Conservation (phyloP, 2,113 vertebrate genomes). For the Corapipo altera region DNA sequence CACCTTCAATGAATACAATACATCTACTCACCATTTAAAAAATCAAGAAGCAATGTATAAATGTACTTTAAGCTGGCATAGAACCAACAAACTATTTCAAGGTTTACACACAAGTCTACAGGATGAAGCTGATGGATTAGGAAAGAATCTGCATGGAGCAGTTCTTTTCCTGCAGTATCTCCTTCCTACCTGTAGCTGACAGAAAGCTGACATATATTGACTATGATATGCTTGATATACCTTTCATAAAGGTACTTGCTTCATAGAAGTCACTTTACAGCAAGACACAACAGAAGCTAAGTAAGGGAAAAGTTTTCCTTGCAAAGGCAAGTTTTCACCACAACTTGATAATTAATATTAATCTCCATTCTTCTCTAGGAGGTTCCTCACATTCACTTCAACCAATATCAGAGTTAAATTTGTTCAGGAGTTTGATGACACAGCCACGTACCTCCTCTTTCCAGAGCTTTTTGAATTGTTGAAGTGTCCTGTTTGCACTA, state of each 20-base stretch:
- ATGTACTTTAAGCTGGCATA: not conserved
- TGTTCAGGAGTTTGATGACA: not conserved
- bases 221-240: accelerated
- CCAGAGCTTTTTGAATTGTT: not conserved
- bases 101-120: not conserved
- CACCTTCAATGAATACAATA: not conserved
- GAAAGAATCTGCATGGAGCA: not conserved
- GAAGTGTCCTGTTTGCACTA: not conserved
- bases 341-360: not conserved
- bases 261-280: not conserved
- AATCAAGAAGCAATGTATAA: not conserved
- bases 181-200: not conserved
- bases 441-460: not conserved
- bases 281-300: not conserved
- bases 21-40: not conserved
- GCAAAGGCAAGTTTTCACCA: not conserved
- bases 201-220: not conserved
- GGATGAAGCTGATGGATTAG: not conserved
- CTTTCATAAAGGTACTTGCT: not conserved
- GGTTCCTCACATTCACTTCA: not conserved
- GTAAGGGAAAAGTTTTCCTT: not conserved
- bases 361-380: not conserved
- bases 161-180: not conserved
- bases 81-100: not conserved
- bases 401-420: not conserved